Evolutionary conservation across 2,113 vertebrate genomes (phyloP).

Genomic region (Hemiprocne comata): DNA sequence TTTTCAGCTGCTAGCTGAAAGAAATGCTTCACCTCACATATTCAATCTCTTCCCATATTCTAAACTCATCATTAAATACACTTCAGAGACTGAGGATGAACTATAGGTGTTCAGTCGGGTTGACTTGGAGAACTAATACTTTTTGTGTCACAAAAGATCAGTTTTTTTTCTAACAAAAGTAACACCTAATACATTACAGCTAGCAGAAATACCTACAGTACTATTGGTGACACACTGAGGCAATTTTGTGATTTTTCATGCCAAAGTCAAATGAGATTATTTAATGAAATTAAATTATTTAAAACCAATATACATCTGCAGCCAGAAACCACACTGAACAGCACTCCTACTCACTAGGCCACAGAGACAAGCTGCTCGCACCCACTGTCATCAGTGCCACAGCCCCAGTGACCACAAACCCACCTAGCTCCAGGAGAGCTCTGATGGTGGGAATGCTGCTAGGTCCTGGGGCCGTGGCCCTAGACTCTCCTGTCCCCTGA

Average conservation of each 20-base stretch:
- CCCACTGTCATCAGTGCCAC: fast-evolving
- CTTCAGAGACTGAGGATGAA: not conserved
- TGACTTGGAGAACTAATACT: not conserved
- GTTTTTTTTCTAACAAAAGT: not conserved
- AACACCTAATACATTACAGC: not conserved
- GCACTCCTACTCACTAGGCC: not conserved
- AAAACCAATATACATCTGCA: not conserved
- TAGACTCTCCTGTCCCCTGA: fast-evolving
- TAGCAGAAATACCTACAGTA: not conserved
- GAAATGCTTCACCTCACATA: not conserved
- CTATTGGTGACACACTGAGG: not conserved
- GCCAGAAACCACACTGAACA: not conserved
- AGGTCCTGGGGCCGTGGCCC: fast-evolving
- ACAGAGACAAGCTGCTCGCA: not conserved
- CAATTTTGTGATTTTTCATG: not conserved
- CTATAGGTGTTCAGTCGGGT: not conserved
- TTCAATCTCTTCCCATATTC: not conserved
- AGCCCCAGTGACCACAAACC: not conserved
- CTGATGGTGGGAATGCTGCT: too few species aligned
- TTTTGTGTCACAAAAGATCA: not conserved
- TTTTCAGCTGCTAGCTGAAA: not conserved
- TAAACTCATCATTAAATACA: not conserved
- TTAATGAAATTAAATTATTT: not conserved
- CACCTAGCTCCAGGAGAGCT: not conserved
- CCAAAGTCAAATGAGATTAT: not conserved